These are phyloP conservation scores for Hololepta plana DNA, from an alignment of 2,888 invertebrate species.

Conservation along the genomic window DNA sequence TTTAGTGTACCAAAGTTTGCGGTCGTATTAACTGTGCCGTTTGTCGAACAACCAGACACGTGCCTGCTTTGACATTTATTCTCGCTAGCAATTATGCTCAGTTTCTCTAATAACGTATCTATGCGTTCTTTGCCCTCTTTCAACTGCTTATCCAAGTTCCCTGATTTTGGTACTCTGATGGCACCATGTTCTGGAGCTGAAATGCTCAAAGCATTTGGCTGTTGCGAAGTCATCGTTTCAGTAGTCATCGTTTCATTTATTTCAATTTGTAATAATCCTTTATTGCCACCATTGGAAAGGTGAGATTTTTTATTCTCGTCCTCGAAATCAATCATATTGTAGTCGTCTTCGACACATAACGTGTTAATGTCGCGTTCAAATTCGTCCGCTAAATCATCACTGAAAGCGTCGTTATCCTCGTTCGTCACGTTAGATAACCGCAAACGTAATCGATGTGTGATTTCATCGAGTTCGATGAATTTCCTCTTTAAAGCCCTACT, in stretches of 20 bases:
- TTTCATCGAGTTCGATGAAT: constrained; percentile 42
- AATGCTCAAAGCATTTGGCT: too few species aligned
- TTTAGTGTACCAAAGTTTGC: too few species aligned
- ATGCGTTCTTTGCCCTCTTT: constrained; percentile 21
- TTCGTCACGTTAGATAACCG: constrained; percentile 38
- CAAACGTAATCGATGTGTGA: constrained; percentile 37
- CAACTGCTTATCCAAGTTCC: constrained; percentile 13
- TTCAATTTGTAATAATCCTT: too few species aligned
- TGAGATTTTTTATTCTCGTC: too few species aligned
- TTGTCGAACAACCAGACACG: constrained; percentile 23
- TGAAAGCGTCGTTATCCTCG: constrained; percentile 27
- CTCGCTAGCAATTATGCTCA: constrained; percentile 16
- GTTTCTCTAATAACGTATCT: constrained; percentile 22
- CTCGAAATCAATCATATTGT: constrained; percentile 20
- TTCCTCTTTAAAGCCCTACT: constrained; percentile 37
- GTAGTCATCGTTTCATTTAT: too few species aligned
- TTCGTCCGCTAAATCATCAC: constrained; percentile 30
- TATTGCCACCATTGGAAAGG: too few species aligned
- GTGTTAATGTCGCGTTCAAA: constrained; percentile 40
- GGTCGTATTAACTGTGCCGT: constrained; percentile 10
- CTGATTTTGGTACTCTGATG: too few species aligned
- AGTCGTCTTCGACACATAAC: constrained; percentile 24
- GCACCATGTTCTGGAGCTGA: too few species aligned
- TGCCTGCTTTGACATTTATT: constrained; percentile 17
- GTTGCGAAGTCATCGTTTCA: too few species aligned